phyloP scores from a whole-genome alignment of 1,140 invertebrate genomes.

The Drosophila mojavensis region DNA sequence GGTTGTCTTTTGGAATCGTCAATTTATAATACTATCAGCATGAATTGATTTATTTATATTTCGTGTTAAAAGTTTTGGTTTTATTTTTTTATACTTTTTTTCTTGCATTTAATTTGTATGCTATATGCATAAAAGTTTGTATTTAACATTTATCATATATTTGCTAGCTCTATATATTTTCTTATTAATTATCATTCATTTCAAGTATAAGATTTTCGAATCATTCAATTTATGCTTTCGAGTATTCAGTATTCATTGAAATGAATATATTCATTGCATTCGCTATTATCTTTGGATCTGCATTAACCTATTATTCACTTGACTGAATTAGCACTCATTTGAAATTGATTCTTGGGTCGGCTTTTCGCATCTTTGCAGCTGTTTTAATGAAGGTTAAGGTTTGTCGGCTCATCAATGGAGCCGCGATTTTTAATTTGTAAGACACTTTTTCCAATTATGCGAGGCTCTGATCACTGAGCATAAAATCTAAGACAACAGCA shows the following conservation, averaged over 20 bases:
- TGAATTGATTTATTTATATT: not conserved
- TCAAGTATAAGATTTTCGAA: no score
- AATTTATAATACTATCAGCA: not conserved
- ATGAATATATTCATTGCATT: not conserved
- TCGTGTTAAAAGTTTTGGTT: not conserved
- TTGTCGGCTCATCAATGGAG: conserved; percentile 31
- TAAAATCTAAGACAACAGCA: conserved; percentile 74
- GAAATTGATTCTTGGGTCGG: not conserved
- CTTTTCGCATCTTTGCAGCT: not conserved
- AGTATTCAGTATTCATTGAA: not conserved
- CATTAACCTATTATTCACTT: conserved; percentile 9
- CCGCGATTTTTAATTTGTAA: conserved; percentile 47
- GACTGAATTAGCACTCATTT: conserved; percentile 20
- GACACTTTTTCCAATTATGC: conserved; percentile 36
- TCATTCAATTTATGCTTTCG: no score
- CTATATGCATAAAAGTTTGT: no score
- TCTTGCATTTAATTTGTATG: not conserved
- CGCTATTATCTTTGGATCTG: not conserved
- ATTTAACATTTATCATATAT: not conserved
- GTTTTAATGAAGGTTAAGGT: conserved; percentile 45
- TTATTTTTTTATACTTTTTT: not conserved
- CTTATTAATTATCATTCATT: not conserved
- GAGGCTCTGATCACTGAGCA: conserved; percentile 67
- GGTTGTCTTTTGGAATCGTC: not conserved
- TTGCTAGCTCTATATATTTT: not conserved